Base-by-base conservation (phyloP, 2,113 vertebrate species). In the Nematolebias whitei region DNA sequence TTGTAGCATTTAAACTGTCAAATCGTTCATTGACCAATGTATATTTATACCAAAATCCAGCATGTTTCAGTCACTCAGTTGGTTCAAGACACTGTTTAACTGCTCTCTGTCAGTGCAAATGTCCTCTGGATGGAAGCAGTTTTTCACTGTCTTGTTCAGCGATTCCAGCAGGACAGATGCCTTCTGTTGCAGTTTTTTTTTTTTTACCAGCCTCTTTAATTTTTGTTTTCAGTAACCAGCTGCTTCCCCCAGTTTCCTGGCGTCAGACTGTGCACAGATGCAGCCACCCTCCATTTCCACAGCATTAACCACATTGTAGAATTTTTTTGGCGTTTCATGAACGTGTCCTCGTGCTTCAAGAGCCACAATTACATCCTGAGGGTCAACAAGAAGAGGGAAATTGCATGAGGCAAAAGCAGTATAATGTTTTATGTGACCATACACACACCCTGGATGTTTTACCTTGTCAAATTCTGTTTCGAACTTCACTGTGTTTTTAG, bases 301-400 rank as follows among this genome's bases (percentile, higher is more conserved):
- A 1, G 93, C 94, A 52, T 97, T 95, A 32, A 96, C 95, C 56
- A 94, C 93, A 1, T 95, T 95, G 80, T 89, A 76, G 71, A 87
- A 80, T 1, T 61, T 0, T 0, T 0, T 0, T 0, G 0, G 0
- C 0, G 39, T 0, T 9, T 4, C 2, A 8, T 72, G 50, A 15
- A 40, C 71, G 59, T 98, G 95, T 75, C 93, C 93, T 24, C 79
- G 81, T 26, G 55, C 11, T 23, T 65, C 80, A n/a, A 97, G 88
- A 39, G 78, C 82, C 0, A 54, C 38, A 41, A 58, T 84, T 12
- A 95, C 61, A 12, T 80, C 78, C 96, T 97, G 74, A 13, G 45
- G 48, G 52, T 4, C 15, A 50, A 54, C 70, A 5, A 77, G 8
- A 47, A 63, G 63, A 38, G 49, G 22, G 47, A 44, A 35, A 14